Evolutionary conservation across 2,888 invertebrate species (phyloP).

Genomic region (Cryptus viduatorius): DNA sequence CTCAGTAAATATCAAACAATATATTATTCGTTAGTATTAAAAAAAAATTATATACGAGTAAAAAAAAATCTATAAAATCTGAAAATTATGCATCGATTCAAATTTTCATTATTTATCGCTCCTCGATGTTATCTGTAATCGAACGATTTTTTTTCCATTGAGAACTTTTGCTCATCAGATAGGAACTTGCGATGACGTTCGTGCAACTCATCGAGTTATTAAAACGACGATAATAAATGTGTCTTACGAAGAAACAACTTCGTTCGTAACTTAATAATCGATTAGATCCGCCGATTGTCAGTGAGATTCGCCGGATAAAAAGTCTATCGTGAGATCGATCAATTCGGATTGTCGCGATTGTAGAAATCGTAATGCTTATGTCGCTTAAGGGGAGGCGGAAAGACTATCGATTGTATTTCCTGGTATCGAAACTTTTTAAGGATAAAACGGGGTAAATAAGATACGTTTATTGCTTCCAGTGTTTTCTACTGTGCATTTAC

Average conservation of each 20-base stretch:
- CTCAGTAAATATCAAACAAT: conserved; percentile 65
- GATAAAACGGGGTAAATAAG: background rate
- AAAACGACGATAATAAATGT: too few relatives aligned
- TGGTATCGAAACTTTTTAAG: background rate
- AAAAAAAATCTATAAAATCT: background rate
- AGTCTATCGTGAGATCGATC: conserved; percentile 15
- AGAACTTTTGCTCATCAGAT: too few relatives aligned
- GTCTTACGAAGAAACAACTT: background rate
- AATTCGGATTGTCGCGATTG: conserved; percentile 16
- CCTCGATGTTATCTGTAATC: too few relatives aligned
- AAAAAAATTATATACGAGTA: too few relatives aligned
- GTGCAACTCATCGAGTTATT: too few relatives aligned
- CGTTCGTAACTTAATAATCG: background rate
- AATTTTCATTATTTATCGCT: background rate
- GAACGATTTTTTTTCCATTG: too few relatives aligned
- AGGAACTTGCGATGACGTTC: too few relatives aligned
- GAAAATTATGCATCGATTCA: background rate
- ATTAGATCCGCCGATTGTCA: background rate
- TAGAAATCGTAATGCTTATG: background rate
- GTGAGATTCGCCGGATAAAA: background rate
- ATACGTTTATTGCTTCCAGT: conserved; percentile 66
- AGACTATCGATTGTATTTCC: conserved; percentile 14
- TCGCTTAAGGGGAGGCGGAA: background rate
- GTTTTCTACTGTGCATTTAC: conserved; percentile 76
- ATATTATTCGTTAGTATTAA: background rate